These are phyloP conservation scores for Catharus fuscescens DNA, from an alignment of 2,113 vertebrate genomes.

Conservation along the genomic window DNA sequence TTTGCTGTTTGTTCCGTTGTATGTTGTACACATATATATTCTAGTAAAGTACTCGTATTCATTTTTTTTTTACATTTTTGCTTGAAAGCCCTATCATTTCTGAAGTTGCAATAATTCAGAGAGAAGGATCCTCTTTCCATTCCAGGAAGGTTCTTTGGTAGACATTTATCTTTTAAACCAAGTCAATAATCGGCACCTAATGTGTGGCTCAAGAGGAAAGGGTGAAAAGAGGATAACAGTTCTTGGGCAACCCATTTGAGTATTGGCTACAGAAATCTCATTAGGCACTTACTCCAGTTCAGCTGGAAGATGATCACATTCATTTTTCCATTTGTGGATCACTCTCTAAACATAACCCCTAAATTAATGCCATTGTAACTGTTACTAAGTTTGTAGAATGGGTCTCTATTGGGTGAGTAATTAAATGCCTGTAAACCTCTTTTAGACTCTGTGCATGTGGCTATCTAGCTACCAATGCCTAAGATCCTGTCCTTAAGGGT, in stretches of 20 bases:
- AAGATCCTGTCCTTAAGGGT: neutral
- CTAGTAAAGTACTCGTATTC: neutral
- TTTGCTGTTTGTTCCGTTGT: accelerated
- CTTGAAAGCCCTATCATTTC: neutral
- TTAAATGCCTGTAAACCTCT: neutral
- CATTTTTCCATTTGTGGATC: neutral
- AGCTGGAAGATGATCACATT: neutral
- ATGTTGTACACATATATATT: accelerated
- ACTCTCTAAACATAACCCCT: neutral
- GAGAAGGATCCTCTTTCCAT: neutral
- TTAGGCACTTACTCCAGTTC: neutral
- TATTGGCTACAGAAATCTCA: neutral
- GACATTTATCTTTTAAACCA: neutral
- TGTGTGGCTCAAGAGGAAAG: accelerated
- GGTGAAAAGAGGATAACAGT: neutral
- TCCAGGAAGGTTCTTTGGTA: neutral
- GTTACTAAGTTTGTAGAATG: neutral
- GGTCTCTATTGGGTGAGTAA: neutral
- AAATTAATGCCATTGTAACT: neutral
- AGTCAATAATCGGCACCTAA: neutral
- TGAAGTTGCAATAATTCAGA: accelerated
- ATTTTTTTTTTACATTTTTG: neutral
- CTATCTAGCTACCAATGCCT: neutral
- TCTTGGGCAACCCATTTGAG: neutral
- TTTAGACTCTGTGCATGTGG: neutral